phyloP scores from a whole-genome alignment of 2,113 vertebrate genomes.

The Entelurus aequoreus region DNA sequence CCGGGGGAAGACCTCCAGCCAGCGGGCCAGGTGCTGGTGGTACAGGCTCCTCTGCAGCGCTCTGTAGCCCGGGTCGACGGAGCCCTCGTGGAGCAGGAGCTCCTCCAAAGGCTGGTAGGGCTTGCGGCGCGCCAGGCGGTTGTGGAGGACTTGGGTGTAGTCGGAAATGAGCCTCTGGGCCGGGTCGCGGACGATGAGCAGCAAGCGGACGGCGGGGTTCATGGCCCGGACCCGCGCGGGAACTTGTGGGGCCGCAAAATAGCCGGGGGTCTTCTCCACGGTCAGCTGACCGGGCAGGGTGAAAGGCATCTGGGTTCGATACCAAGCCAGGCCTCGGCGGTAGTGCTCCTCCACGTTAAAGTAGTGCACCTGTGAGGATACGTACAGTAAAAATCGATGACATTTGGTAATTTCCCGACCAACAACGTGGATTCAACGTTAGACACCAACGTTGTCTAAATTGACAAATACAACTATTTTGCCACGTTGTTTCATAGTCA shows the following conservation, averaged over 20 bases:
- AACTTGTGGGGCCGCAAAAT: slow-evolving; percentile 69
- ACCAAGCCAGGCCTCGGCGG: slow-evolving; percentile 72
- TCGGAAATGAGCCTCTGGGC: slow-evolving; percentile 77
- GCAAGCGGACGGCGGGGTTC: slow-evolving; percentile 68
- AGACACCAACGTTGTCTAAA: too few species aligned
- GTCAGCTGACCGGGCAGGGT: slow-evolving; percentile 69
- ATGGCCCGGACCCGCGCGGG: slow-evolving; percentile 64
- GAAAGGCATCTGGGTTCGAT: slow-evolving; percentile 76
- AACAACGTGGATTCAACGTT: too few species aligned
- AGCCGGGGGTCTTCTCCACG: slow-evolving; percentile 79
- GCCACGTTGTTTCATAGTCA: too few species aligned
- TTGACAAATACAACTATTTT: too few species aligned
- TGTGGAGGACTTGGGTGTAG: slow-evolving; percentile 81
- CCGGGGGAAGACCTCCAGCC: slow-evolving; percentile 72
- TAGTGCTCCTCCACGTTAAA: slow-evolving; percentile 79
- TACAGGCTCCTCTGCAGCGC: slow-evolving; percentile 79
- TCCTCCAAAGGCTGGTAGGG: slow-evolving; percentile 71
- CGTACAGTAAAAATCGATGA: too few species aligned
- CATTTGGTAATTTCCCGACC: too few species aligned
- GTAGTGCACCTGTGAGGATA: slow-evolving; percentile 67
- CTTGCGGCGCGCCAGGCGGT: slow-evolving; percentile 71
- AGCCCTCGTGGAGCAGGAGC: slow-evolving; percentile 63
- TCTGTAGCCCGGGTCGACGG: slow-evolving; percentile 69
- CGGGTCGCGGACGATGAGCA: slow-evolving; percentile 77
- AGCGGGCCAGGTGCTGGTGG: slow-evolving; percentile 68